A percentile compares a stretch with the other conserved stretches of the same genome.
Evolutionary conservation across 2,888 invertebrate genomes (phyloP).

Genomic region (Gnatocerus cornutus): DNA sequence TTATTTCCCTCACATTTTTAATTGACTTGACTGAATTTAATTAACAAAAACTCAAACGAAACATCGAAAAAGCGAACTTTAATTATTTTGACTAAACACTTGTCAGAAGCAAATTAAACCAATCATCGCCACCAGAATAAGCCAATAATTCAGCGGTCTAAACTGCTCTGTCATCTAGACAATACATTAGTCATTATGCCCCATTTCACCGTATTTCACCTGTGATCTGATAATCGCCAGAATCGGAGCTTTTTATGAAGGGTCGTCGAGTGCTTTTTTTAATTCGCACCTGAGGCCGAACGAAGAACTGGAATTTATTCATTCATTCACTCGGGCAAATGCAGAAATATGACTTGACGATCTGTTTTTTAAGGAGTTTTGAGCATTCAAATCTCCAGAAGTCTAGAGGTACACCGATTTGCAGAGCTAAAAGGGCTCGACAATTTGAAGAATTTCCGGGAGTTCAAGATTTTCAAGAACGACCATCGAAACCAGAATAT

Average conservation of each 20-base stretch:
- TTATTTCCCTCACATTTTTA: too few species aligned
- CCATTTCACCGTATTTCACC: not conserved
- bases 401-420: too few species aligned
- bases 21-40: not conserved
- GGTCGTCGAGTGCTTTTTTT: slow-evolving; percentile 47
- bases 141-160: slow-evolving; percentile 1
- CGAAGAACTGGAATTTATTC: slow-evolving; percentile 51
- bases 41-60: not conserved
- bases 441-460: too few species aligned
- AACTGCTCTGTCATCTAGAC: slow-evolving; percentile 9
- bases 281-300: slow-evolving; percentile 48
- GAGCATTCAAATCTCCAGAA: too few species aligned
- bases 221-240: too few species aligned
- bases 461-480: too few species aligned
- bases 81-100: slow-evolving; percentile 5
- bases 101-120: slow-evolving; percentile 4
- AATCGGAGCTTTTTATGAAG: slow-evolving; percentile 41
- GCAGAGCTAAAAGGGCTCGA: too few species aligned
- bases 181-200: slow-evolving; percentile 3
- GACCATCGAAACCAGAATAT: too few species aligned
- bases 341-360: slow-evolving; percentile 53
- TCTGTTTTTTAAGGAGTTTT: too few species aligned
- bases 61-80: not conserved
- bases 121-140: not conserved
- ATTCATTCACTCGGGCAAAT: slow-evolving; percentile 54